These are phyloP conservation scores for Probosciger aterrimus DNA, from an alignment of 2,113 vertebrate genomes.

Conservation along the genomic window DNA sequence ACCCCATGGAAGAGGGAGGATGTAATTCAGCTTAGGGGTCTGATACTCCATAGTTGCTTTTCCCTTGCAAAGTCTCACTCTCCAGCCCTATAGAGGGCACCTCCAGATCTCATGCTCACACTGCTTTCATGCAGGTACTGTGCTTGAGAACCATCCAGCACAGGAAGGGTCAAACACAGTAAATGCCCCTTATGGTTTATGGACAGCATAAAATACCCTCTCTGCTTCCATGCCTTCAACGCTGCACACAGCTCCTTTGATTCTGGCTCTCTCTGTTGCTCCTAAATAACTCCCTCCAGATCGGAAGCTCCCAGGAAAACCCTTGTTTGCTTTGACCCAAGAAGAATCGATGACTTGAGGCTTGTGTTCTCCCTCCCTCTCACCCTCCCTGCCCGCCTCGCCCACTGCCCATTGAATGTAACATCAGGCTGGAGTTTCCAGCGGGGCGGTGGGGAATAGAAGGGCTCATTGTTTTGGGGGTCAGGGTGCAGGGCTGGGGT, in stretches of 20 bases:
- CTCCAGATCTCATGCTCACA: neutral
- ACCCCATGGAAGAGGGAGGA: neutral
- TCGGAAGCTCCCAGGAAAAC: neutral
- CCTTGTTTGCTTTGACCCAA: neutral
- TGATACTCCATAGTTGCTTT: rapidly evolving
- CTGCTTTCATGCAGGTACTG: neutral
- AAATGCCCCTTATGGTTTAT: neutral
- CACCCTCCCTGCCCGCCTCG: neutral
- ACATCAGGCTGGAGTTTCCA: neutral
- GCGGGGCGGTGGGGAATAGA: neutral
- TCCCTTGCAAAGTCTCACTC: neutral
- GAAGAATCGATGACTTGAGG: neutral
- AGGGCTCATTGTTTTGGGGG: neutral
- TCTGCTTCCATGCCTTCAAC: neutral
- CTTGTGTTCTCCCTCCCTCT: neutral
- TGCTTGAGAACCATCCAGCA: neutral
- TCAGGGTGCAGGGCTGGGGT: neutral
- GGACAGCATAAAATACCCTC: neutral
- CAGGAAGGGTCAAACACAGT: neutral
- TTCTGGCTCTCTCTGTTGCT: neutral
- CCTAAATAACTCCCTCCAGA: slow-evolving; percentile 4
- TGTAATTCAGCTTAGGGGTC: neutral
- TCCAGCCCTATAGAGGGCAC: neutral
- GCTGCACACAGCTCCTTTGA: neutral
- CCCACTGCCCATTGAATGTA: neutral